These are phyloP conservation scores for Saturnia japonica DNA, from an alignment of 2,888 invertebrate species.

Conservation along the genomic window DNA sequence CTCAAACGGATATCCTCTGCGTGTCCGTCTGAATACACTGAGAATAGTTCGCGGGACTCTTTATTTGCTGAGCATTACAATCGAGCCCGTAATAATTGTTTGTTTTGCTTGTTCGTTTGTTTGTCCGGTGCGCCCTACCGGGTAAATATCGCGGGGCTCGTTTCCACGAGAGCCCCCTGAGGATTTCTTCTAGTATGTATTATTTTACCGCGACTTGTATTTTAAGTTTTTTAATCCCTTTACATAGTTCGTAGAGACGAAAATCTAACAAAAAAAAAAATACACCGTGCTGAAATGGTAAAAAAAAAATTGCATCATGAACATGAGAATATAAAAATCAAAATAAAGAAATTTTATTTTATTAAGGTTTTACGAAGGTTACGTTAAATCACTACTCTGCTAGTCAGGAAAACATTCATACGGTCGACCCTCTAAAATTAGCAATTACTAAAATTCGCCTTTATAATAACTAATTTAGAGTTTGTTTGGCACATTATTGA, in stretches of 20 bases:
- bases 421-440: too few relatives aligned
- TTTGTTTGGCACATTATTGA: too few relatives aligned
- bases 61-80: conserved; percentile 23
- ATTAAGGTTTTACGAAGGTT: too few relatives aligned
- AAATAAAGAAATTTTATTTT: too few relatives aligned
- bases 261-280: too few relatives aligned
- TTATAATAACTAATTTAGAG: too few relatives aligned
- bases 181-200: not conserved
- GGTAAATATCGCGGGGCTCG: not conserved
- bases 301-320: too few relatives aligned
- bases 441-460: too few relatives aligned
- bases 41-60: not conserved
- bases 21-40: not conserved
- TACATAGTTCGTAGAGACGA: not conserved
- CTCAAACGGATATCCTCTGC: conserved; percentile 3
- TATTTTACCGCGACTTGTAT: not conserved
- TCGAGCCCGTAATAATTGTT: conserved; percentile 33
- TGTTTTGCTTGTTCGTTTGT: conserved; percentile 49
- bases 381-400: too few relatives aligned
- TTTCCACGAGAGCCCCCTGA: not conserved
- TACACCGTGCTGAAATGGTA: too few relatives aligned
- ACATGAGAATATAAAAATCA: too few relatives aligned
- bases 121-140: not conserved
- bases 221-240: not conserved
- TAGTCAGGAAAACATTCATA: too few relatives aligned